Evolutionary conservation across 2,888 invertebrate species (phyloP).

Genomic region (Spodoptera littoralis): DNA sequence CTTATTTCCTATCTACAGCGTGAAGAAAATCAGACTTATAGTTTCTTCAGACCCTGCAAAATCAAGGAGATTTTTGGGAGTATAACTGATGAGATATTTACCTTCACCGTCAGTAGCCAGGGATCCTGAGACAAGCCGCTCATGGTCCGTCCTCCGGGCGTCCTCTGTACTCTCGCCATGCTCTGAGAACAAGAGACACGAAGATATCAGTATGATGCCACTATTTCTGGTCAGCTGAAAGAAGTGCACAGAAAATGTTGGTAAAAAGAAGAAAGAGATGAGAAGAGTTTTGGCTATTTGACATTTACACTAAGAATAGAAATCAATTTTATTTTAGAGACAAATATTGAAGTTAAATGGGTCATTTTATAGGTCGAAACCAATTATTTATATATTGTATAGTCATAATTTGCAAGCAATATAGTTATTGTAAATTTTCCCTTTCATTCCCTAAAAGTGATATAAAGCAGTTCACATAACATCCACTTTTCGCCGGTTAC

Average conservation of each 20-base stretch:
- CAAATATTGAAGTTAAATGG: background rate
- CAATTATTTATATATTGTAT: too few relatives aligned
- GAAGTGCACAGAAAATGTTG: background rate
- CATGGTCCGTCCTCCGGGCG: slow-evolving; percentile 89
- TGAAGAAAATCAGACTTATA: too few relatives aligned
- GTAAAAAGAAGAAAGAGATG: background rate
- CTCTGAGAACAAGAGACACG: slow-evolving; percentile 72
- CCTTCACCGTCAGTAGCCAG: slow-evolving; percentile 95
- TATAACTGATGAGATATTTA: slow-evolving; percentile 78
- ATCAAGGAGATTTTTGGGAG: background rate
- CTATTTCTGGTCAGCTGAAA: background rate
- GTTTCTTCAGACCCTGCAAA: too few relatives aligned
- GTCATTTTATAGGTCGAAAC: too few relatives aligned
- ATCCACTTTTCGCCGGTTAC: too few relatives aligned
- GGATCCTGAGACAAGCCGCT: slow-evolving; percentile 91
- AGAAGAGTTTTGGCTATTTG: too few relatives aligned
- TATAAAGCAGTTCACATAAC: too few relatives aligned
- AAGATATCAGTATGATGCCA: slow-evolving; percentile 21
- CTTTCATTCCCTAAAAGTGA: too few relatives aligned
- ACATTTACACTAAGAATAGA: too few relatives aligned
- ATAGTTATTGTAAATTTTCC: too few relatives aligned
- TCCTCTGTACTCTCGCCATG: slow-evolving; percentile 91
- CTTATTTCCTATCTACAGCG: too few relatives aligned
- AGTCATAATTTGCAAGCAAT: background rate
- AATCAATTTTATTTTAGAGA: background rate